These are phyloP conservation scores for Danaus melanippus DNA, from an alignment of 1,140 invertebrate species.

Conservation along the genomic window DNA sequence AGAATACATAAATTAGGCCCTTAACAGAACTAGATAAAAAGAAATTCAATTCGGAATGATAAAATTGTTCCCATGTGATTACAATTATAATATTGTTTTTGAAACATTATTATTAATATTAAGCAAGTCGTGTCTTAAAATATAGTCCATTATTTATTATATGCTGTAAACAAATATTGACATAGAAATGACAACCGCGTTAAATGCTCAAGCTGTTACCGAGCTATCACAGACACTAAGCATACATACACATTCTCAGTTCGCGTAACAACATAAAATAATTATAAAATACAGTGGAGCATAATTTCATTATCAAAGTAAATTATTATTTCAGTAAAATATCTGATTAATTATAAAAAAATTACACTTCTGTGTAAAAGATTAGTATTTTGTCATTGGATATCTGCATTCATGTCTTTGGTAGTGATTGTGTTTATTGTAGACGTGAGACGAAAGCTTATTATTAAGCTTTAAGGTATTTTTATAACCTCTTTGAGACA, in stretches of 20 bases:
- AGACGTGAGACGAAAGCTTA: too few relatives aligned
- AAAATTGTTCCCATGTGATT: slow-evolving; percentile 11
- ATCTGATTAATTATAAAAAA: too few relatives aligned
- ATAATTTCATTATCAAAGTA: slow-evolving; percentile 8
- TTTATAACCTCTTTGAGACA: too few relatives aligned
- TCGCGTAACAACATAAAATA: not conserved
- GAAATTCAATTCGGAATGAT: slow-evolving; percentile 8
- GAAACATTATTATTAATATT: too few relatives aligned
- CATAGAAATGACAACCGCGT: slow-evolving; percentile 8
- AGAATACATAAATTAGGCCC: slow-evolving; percentile 11
- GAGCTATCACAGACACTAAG: slow-evolving; percentile 10
- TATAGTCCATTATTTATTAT: not conserved
- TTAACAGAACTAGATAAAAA: slow-evolving; percentile 3
- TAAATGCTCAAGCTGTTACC: not conserved
- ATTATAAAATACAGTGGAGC: slow-evolving; percentile 7
- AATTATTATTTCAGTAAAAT: not conserved
- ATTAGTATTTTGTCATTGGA: too few relatives aligned
- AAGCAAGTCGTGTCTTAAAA: slow-evolving; percentile 3
- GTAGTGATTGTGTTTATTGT: too few relatives aligned
- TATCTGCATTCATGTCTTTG: too few relatives aligned
- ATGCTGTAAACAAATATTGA: not conserved
- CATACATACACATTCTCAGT: slow-evolving; percentile 8
- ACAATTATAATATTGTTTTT: not conserved
- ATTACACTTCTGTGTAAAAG: too few relatives aligned
- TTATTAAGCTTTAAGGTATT: too few relatives aligned